Evolutionary conservation across 2,888 invertebrate species (phyloP).

Genomic region (Mythimna loreyi): DNA sequence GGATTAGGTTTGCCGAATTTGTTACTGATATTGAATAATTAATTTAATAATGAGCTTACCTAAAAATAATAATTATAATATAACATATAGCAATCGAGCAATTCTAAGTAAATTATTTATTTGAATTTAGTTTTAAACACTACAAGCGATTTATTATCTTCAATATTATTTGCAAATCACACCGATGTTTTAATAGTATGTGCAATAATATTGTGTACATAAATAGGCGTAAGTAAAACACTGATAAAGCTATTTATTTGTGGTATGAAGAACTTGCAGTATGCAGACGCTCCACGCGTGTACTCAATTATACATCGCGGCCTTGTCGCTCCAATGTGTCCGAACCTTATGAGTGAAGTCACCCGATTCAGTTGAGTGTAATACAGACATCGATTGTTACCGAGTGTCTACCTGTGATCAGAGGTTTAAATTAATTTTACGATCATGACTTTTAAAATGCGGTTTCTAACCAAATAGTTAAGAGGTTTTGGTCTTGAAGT

Average conservation of each 20-base stretch:
- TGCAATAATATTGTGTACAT: constrained; percentile 2
- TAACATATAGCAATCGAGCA: too few relatives aligned
- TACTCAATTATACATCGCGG: constrained; percentile 8
- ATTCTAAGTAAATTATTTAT: too few relatives aligned
- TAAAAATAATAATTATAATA: too few relatives aligned
- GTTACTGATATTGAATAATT: too few relatives aligned
- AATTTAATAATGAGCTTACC: too few relatives aligned
- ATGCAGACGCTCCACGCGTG: not conserved
- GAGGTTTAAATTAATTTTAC: constrained; percentile 2
- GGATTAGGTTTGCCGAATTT: too few relatives aligned
- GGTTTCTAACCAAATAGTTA: constrained; percentile 7
- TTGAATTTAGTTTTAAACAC: too few relatives aligned
- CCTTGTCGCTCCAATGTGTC: constrained; percentile 32
- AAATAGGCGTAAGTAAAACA: not conserved
- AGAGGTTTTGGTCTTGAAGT: not conserved
- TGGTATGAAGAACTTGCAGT: constrained; percentile 10
- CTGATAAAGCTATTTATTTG: constrained; percentile 33
- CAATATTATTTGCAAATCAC: not conserved
- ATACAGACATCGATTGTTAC: constrained; percentile 39
- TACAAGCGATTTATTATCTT: too few relatives aligned
- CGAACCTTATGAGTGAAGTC: constrained; percentile 39
- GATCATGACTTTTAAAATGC: constrained; percentile 33
- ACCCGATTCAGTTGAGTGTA: constrained; percentile 51
- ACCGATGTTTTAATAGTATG: not conserved
- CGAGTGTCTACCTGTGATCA: constrained; percentile 27